Conservation (phyloP, 2,888 invertebrate species). For the Trisateles emortualis region DNA sequence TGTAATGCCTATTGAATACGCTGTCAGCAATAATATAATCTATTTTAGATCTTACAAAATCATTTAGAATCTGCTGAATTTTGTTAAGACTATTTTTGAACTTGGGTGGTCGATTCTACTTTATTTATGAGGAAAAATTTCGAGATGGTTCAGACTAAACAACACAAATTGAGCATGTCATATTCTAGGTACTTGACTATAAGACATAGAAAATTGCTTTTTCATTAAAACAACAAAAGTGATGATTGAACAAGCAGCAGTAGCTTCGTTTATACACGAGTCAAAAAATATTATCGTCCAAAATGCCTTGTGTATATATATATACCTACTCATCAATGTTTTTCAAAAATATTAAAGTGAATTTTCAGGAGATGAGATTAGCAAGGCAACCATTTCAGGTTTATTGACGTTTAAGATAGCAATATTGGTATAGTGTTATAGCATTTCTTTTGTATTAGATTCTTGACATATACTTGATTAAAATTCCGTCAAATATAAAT, state of each 20-base stretch:
- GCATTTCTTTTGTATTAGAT: background rate
- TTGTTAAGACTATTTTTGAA: slow-evolving; percentile 2
- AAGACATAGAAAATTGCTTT: too few species aligned
- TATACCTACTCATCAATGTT: too few species aligned
- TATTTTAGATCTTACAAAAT: slow-evolving; percentile 14
- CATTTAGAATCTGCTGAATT: slow-evolving; percentile 7
- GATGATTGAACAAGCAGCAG: too few species aligned
- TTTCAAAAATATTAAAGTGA: too few species aligned
- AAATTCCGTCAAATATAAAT: slow-evolving; percentile 21
- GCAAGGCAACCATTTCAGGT: too few species aligned
- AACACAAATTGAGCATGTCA: background rate
- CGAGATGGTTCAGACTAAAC: background rate
- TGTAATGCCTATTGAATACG: slow-evolving; percentile 26
- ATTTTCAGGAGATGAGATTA: too few species aligned
- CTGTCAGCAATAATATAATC: slow-evolving; percentile 16
- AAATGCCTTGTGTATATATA: too few species aligned
- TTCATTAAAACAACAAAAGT: too few species aligned
- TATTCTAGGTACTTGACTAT: too few species aligned
- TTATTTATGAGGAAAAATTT: slow-evolving; percentile 8
- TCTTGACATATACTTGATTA: background rate
- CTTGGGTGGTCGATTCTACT: background rate
- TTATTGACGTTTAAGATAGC: too few species aligned
- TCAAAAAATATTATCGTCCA: too few species aligned
- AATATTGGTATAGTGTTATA: background rate
- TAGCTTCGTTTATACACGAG: too few species aligned